A percentile compares a stretch with the other conserved stretches of the same genome.
These are phyloP conservation scores for Hololepta plana DNA, from an alignment of 2,888 invertebrate species.

Conservation along the genomic window DNA sequence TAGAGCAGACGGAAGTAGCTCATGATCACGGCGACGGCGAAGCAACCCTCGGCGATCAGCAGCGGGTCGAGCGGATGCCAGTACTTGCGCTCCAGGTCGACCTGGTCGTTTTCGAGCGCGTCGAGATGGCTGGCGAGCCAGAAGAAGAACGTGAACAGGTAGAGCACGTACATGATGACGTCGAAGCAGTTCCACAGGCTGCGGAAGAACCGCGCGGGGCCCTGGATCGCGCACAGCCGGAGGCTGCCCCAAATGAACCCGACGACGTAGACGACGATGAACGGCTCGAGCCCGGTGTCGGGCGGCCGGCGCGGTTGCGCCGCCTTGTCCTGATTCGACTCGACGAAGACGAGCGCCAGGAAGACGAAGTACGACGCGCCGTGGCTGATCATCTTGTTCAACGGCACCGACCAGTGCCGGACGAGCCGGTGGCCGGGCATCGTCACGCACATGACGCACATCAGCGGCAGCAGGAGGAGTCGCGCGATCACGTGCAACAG, in stretches of 20 bases:
- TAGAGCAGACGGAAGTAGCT: constrained; percentile 44
- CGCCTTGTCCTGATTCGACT: constrained; percentile 39
- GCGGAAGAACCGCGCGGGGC: constrained; percentile 35
- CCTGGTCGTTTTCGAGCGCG: constrained; percentile 26
- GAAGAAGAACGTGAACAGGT: constrained; percentile 38
- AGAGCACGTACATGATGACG: constrained; percentile 36
- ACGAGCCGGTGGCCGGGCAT: constrained; percentile 29
- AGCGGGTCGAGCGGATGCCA: constrained; percentile 47
- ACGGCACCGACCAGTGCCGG: constrained; percentile 40
- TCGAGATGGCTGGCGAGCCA: constrained; percentile 42
- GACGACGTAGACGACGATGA: constrained; percentile 31
- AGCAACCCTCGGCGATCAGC: constrained; percentile 45
- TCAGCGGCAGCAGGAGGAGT: constrained; percentile 27
- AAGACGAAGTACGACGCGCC: constrained; percentile 47
- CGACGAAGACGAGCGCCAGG: constrained; percentile 38
- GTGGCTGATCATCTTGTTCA: constrained; percentile 54
- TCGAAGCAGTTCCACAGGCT: constrained; percentile 46
- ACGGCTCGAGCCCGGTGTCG: constrained; percentile 31
- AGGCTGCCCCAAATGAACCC: constrained; percentile 37
- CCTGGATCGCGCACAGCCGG: constrained; percentile 36
- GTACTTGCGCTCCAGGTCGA: constrained; percentile 38
- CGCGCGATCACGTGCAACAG: constrained; percentile 21
- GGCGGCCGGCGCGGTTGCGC: constrained; percentile 38
- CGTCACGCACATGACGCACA: constrained; percentile 27
- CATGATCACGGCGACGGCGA: constrained; percentile 46